Base-by-base conservation (phyloP, 2,797 vertebrate species). In the Phataginus tetradactyla region DNA sequence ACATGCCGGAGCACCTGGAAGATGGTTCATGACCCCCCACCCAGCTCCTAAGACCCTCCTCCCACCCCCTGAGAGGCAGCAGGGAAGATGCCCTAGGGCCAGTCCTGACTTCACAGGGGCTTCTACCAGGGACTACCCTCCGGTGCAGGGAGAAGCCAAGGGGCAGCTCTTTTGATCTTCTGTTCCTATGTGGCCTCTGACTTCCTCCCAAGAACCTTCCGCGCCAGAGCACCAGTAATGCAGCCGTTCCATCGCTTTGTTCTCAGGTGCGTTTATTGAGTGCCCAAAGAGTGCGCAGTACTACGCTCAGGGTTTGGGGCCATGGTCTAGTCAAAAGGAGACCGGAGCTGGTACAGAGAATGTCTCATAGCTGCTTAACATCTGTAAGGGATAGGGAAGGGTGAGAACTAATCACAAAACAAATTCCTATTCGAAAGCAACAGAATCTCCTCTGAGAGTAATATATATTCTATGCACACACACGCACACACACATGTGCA, bases 371-470 rank as follows among this genome's bases (percentile, higher is more conserved):
- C 89, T 96, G 86, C 72, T 74, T 96, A 97, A 98, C 97, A 92
- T 96, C 96, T 97, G 97, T 66, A 84, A 96, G 97, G 95, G 88
- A 55, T 84, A 69, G 51, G 92, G 49, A 92, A 72, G 88, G 89
- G 95, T 97, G 93, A 74, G 55, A 97, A 93, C 84, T 97, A 97
- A 98, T 97, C 98, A 98, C 98, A 97, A 98, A 98, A 95, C 98
- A 98, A 98, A 97, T 90, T 97, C 86, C 95, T 98, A 98, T 97
- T 98, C 90, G 45, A 98, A 98, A 98, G 98, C 97, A 15, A 98
- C 85, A 93, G 90, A 94, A 97, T 97, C 90, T 85, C 96, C 96
- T 96, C 97, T 93, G 81, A 98, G 89, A 98, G 98, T 95, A 95
- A 97, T 98, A 98, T 97, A 97, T 96, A 97, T 88, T 98, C 88